Conservation (phyloP, 2,888 invertebrate species). For the Dione juno region DNA sequence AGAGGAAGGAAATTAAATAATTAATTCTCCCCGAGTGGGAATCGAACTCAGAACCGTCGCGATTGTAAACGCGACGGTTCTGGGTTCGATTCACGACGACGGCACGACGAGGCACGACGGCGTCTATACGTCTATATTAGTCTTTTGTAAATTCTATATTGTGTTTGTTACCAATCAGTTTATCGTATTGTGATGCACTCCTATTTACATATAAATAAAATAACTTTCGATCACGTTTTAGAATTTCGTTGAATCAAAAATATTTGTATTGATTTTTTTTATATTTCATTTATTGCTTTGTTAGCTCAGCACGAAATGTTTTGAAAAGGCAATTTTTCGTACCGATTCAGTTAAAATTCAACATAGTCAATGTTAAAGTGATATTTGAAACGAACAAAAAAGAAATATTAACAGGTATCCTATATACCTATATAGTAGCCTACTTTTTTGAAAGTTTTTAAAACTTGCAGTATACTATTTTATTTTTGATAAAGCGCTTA, state of each 20-base stretch:
- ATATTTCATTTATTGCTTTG: slow-evolving; percentile 39
- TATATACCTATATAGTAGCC: neutral
- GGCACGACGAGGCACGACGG: no score
- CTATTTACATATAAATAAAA: slow-evolving; percentile 17
- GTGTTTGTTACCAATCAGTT: neutral
- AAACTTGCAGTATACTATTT: neutral
- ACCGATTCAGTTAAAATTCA: slow-evolving; percentile 6
- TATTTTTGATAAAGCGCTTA: neutral
- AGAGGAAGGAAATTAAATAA: no score
- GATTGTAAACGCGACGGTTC: no score
- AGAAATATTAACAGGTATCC: neutral
- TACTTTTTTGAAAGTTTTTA: neutral
- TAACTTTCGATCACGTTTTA: slow-evolving; percentile 18
- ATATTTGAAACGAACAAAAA: neutral
- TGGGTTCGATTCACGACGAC: no score
- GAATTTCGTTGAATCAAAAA: neutral
- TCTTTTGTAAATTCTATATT: slow-evolving; percentile 2
- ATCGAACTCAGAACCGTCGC: neutral
- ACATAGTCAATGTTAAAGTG: slow-evolving; percentile 3
- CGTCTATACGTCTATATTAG: no score
- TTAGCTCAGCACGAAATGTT: neutral
- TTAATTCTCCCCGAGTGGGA: neutral
- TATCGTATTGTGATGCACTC: neutral
- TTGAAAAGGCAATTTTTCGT: neutral
- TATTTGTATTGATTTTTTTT: slow-evolving; percentile 13